Conservation (phyloP, 2,113 vertebrate genomes). For the Recurvirostra avosetta region DNA sequence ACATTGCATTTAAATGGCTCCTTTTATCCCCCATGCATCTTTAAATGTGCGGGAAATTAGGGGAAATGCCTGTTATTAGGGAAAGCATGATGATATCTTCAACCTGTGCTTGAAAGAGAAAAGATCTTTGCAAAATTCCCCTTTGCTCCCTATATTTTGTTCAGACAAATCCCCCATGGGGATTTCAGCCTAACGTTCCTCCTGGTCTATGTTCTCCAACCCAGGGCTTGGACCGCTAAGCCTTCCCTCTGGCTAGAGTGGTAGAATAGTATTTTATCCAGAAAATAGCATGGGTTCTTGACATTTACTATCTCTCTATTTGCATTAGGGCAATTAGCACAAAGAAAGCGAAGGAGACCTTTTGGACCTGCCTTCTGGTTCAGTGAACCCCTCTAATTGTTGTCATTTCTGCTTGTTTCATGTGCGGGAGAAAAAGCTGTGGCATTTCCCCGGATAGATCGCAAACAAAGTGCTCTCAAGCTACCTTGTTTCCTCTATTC, state of each 20-base stretch:
- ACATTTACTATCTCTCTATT: rapidly evolving
- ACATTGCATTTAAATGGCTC: rapidly evolving
- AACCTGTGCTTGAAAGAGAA: not conserved
- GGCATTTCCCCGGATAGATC: not conserved
- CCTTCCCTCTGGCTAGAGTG: not conserved
- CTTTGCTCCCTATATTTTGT: rapidly evolving
- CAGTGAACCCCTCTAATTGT: not conserved
- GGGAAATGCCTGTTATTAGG: not conserved
- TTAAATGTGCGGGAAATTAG: not conserved
- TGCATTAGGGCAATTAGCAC: not conserved
- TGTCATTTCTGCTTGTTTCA: not conserved
- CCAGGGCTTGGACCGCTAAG: rapidly evolving
- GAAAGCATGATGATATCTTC: not conserved
- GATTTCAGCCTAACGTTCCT: not conserved
- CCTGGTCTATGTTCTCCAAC: not conserved
- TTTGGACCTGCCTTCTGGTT: not conserved
- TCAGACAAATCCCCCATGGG: not conserved
- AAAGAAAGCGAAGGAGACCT: not conserved
- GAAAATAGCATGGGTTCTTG: not conserved
- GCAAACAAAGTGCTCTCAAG: not conserved
- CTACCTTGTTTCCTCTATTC: not conserved
- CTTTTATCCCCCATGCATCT: not conserved
- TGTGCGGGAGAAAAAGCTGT: not conserved
- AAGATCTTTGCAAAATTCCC: not conserved
- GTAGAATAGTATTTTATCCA: not conserved